Conservation (phyloP, 2,888 invertebrate species). For the Chromoteleia sp. region DNA sequence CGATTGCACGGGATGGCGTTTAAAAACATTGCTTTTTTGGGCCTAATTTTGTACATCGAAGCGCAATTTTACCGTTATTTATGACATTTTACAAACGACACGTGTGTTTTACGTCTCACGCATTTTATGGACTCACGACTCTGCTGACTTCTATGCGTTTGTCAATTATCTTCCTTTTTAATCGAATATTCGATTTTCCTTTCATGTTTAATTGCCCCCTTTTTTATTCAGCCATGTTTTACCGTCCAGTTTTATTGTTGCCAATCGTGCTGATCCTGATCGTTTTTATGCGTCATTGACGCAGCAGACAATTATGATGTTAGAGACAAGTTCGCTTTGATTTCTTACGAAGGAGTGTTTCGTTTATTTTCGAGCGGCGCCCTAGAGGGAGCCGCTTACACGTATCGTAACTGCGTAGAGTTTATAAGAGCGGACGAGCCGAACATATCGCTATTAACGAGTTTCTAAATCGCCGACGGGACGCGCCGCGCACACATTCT, state of each 20-base stretch:
- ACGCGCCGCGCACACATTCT: not conserved
- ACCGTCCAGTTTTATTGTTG: conserved; percentile 58
- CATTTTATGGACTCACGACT: conserved; percentile 30
- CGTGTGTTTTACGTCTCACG: not conserved
- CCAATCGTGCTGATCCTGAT: conserved; percentile 42
- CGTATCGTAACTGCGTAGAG: conserved; percentile 73
- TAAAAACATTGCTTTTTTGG: conserved; percentile 11
- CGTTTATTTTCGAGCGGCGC: not conserved
- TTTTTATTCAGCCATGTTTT: conserved; percentile 37
- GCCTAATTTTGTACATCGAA: conserved; percentile 64
- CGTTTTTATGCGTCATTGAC: conserved; percentile 14
- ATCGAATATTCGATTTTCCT: not conserved
- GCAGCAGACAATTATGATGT: not conserved
- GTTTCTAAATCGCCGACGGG: conserved; percentile 67
- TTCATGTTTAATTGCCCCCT: not conserved
- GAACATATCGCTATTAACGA: conserved; percentile 82
- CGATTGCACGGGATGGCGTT: conserved; percentile 37
- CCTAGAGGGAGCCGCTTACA: conserved; percentile 8
- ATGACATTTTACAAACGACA: conserved; percentile 19
- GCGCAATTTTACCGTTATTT: conserved; percentile 39
- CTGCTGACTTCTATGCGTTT: not conserved
- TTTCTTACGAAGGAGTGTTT: conserved; percentile 73
- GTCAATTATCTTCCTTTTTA: conserved; percentile 33
- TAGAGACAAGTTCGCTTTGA: conserved; percentile 46
- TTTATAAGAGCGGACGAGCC: conserved; percentile 75